Percentiles rank a stretch among this genome's conserved stretches.
phyloP scores from a whole-genome alignment of 2,888 invertebrate species.

The Oxyscelio sp. region DNA sequence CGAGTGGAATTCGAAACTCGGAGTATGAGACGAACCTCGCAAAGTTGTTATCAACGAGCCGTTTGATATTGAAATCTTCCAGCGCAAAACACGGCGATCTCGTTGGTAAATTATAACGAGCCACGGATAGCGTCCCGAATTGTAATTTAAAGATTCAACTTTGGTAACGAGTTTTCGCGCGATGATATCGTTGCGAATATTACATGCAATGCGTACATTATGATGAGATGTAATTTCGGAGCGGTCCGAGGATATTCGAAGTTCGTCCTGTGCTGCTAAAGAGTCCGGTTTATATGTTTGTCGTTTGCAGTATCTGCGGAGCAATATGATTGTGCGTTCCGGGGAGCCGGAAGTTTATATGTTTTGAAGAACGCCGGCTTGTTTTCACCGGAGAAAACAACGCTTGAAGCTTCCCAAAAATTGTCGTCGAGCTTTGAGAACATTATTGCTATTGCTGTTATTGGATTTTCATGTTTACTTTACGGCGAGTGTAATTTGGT shows the following conservation, averaged over 20 bases:
- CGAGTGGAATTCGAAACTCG: constrained; percentile 20
- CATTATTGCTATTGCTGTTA: constrained; percentile 7
- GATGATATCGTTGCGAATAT: neutral
- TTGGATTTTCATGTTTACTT: constrained; percentile 2
- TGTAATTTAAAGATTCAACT: constrained; percentile 23
- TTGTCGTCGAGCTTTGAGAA: neutral
- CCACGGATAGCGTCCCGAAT: constrained; percentile 3
- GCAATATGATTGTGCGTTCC: constrained; percentile 45
- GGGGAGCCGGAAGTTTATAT: constrained; percentile 21
- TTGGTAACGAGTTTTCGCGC: constrained; percentile 11
- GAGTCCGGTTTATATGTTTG: constrained; percentile 59
- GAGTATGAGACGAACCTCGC: constrained; percentile 6
- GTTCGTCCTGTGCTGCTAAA: constrained; percentile 36
- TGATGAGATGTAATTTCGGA: constrained; percentile 25
- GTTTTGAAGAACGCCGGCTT: constrained; percentile 6
- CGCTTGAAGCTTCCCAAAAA: constrained; percentile 17
- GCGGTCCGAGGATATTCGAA: constrained; percentile 13
- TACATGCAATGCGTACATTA: constrained; percentile 13
- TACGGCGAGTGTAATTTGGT: no score
- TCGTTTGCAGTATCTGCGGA: constrained; percentile 47
- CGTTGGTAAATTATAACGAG: constrained; percentile 19
- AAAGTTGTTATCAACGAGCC: constrained; percentile 29
- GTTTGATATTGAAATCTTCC: constrained; percentile 51
- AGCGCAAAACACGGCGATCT: neutral
- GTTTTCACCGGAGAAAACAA: constrained; percentile 26